A percentile compares a stretch with the other conserved stretches of the same genome.
Conservation (phyloP, 1,140 invertebrate genomes). For the Battus philenor region DNA sequence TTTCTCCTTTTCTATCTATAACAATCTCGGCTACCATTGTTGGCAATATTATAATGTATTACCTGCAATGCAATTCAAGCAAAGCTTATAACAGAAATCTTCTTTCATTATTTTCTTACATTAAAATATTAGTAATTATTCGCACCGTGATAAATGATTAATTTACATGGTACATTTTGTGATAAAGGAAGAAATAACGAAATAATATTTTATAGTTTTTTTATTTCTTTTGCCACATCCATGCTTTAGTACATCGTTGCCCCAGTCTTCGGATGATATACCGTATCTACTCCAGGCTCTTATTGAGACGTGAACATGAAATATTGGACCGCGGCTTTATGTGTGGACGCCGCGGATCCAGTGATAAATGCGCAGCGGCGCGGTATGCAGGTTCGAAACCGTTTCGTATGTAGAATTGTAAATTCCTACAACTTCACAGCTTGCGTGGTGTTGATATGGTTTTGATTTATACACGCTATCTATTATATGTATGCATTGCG, state of each 20-base stretch:
- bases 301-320: conserved; percentile 48
- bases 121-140: no score
- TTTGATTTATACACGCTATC: conserved; percentile 17
- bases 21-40: no score
- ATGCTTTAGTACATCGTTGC: background rate
- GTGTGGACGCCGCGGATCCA: conserved; percentile 33
- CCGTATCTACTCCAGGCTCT: conserved; percentile 17
- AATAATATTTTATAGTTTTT: no score
- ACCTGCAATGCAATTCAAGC: no score
- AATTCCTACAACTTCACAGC: conserved; percentile 6
- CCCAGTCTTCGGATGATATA: conserved; percentile 24
- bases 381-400: conserved; percentile 25
- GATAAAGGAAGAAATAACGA: no score
- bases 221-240: conserved; percentile 17
- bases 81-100: no score
- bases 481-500: no score
- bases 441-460: conserved; percentile 16
- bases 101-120: no score
- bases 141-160: no score
- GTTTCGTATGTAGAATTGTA: conserved; percentile 24
- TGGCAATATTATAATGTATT: no score
- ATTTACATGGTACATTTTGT: no score
- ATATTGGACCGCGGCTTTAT: conserved; percentile 31
- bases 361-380: conserved; percentile 44
- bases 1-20: no score